phyloP scores from a whole-genome alignment of 2,888 invertebrate species.

The Byasa hedistus region DNA sequence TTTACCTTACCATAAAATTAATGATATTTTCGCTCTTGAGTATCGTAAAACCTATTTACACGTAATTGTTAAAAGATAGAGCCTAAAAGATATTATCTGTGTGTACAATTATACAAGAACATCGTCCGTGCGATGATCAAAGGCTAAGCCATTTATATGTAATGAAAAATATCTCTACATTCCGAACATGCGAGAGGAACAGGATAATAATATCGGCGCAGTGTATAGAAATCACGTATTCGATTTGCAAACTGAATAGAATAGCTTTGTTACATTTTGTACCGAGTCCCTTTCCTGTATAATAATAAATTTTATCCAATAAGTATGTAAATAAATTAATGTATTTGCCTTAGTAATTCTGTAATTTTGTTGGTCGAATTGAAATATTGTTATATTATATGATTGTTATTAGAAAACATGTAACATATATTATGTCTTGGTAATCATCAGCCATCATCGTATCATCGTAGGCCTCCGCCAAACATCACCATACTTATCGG shows the following conservation, averaged over 20 bases:
- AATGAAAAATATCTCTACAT: constrained; percentile 24
- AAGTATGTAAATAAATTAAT: too few species aligned
- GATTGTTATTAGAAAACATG: too few species aligned
- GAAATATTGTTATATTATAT: too few species aligned
- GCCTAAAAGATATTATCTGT: background rate
- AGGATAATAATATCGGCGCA: constrained; percentile 22
- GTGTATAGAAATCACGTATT: constrained; percentile 26
- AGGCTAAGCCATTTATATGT: constrained; percentile 10
- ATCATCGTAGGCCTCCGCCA: too few species aligned
- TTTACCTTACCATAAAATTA: too few species aligned
- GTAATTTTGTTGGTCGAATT: too few species aligned
- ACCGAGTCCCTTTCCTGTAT: background rate
- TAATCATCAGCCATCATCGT: too few species aligned
- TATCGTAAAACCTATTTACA: background rate
- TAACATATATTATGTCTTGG: too few species aligned
- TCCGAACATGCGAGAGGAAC: constrained; percentile 17
- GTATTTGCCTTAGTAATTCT: too few species aligned
- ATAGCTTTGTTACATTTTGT: constrained; percentile 26
- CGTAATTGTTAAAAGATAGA: background rate
- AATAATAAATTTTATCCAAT: too few species aligned
- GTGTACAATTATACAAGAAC: background rate
- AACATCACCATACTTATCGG: too few species aligned
- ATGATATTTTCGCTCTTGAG: background rate
- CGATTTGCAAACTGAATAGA: constrained; percentile 28
- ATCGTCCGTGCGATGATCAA: background rate